A percentile compares a stretch with the other conserved stretches of the same genome.
phyloP scores from a whole-genome alignment of 2,113 vertebrate genomes.

The Hystrix brachyura region DNA sequence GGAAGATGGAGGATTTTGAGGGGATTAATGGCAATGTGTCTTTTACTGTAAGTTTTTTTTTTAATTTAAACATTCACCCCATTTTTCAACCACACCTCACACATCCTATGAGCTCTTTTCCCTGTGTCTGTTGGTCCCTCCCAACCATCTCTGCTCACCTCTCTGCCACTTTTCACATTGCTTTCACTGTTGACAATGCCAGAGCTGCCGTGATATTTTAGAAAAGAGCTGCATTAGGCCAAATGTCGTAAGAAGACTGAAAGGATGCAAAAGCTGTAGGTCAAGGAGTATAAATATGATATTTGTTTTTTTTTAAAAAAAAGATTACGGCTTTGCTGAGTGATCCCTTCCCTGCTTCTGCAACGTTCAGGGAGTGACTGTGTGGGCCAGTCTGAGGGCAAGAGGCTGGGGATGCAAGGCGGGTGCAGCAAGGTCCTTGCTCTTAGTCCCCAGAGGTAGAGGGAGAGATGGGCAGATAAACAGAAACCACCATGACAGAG shows the following conservation, averaged over 20 bases:
- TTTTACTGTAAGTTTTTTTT: neutral
- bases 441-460: neutral
- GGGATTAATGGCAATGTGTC: neutral
- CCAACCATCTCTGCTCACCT: neutral
- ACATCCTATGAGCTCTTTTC: neutral
- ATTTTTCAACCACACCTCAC: neutral
- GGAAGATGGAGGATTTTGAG: neutral
- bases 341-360: neutral
- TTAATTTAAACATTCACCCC: neutral
- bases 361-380: neutral
- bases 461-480: neutral
- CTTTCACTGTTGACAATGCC: neutral
- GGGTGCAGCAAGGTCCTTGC: neutral
- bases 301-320: neutral
- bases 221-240: slow-evolving; percentile 15
- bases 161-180: neutral
- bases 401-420: too few relatives aligned
- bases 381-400: neutral
- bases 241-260: neutral
- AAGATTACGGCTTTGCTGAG: neutral
- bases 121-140: neutral
- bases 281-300: slow-evolving; percentile 19
- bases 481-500: neutral
- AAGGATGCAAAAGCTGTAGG: slow-evolving; percentile 15
- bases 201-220: neutral